A percentile compares a stretch with the other conserved stretches of the same genome.
Conservation (phyloP, 2,888 invertebrate genomes). For the Habrosyne pyritoides region DNA sequence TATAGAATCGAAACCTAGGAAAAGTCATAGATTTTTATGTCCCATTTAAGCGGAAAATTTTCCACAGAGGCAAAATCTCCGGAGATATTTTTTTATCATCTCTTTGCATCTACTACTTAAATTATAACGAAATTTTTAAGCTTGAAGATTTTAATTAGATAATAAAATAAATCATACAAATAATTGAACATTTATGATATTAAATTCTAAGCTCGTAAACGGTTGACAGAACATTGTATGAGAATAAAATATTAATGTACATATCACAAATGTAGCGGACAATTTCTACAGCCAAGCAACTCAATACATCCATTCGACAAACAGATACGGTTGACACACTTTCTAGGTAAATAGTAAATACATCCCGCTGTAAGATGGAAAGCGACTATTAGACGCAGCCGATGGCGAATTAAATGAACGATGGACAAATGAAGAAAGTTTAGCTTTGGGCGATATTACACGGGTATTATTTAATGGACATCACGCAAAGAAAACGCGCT, state of each 20-base stretch:
- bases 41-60: too few relatives aligned
- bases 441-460: conserved; percentile 6
- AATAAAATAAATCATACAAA: too few relatives aligned
- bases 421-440: conserved; percentile 7
- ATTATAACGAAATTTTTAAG: too few relatives aligned
- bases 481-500: background rate
- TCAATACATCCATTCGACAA: conserved; percentile 2
- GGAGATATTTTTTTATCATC: too few relatives aligned
- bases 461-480: conserved; percentile 1
- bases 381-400: conserved; percentile 1
- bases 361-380: conserved; percentile 8
- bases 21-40: too few relatives aligned
- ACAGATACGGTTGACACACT: conserved; percentile 34
- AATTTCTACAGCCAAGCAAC: background rate
- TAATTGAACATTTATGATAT: too few relatives aligned
- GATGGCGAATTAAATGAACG: conserved; percentile 5
- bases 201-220: too few relatives aligned
- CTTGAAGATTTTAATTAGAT: too few relatives aligned
- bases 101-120: too few relatives aligned
- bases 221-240: background rate
- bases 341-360: conserved; percentile 36
- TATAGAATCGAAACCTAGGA: too few relatives aligned
- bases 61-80: too few relatives aligned
- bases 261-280: conserved; percentile 14
- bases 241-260: background rate